phyloP scores from a whole-genome alignment of 2,797 vertebrate species.

The Anguilla anguilla region DNA sequence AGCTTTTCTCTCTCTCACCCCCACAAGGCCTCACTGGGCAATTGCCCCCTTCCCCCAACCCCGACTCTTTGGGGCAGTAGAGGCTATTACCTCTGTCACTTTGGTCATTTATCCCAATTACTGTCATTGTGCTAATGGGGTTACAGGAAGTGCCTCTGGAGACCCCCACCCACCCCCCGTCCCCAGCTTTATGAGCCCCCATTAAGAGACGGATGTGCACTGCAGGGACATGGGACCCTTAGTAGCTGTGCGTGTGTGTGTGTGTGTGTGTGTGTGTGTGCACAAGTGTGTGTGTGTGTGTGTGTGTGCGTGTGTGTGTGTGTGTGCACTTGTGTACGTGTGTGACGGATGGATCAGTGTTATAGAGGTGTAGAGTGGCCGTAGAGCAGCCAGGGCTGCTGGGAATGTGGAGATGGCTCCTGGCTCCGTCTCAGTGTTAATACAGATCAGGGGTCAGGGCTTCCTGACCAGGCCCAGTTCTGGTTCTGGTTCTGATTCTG shows the following conservation, averaged over 20 bases:
- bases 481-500: background rate
- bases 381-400: too few relatives aligned
- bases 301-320: background rate
- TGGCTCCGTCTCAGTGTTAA: background rate
- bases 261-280: background rate
- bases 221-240: background rate
- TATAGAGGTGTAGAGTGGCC: too few relatives aligned
- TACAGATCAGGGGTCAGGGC: too few relatives aligned
- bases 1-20: background rate
- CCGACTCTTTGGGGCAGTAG: slow-evolving; percentile 42
- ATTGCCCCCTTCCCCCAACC: background rate
- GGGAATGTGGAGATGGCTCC: too few relatives aligned
- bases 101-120: slow-evolving; percentile 73
- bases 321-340: too few relatives aligned
- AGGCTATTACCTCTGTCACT: slow-evolving; percentile 54
- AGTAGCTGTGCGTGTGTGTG: background rate
- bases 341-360: too few relatives aligned
- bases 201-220: background rate
- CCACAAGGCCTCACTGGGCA: background rate
- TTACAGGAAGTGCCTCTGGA: slow-evolving; percentile 69
- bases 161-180: slow-evolving; percentile 37
- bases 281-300: background rate
- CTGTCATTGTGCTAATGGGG: slow-evolving; percentile 63
- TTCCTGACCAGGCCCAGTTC: too few relatives aligned
- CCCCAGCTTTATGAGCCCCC: slow-evolving; percentile 11